These are phyloP conservation scores for Drosophila mulleri DNA, from an alignment of 2,888 invertebrate genomes.

Conservation along the genomic window DNA sequence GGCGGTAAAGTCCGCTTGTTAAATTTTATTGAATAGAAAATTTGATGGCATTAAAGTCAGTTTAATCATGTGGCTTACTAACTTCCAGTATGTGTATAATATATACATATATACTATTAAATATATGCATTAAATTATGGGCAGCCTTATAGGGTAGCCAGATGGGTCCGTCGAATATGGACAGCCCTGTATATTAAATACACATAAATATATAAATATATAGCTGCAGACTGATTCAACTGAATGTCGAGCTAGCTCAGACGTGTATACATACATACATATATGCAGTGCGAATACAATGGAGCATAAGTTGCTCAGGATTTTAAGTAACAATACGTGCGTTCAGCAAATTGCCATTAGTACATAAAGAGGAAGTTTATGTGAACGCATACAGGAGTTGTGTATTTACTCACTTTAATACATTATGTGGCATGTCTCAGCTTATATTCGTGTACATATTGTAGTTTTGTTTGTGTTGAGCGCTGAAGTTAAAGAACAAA, in stretches of 20 bases:
- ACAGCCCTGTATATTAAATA: too few relatives aligned
- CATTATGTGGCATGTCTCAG: conserved; percentile 14
- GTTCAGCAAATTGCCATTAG: conserved; percentile 51
- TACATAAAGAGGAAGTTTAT: conserved; percentile 61
- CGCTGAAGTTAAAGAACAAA: conserved; percentile 57
- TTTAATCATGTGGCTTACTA: too few relatives aligned
- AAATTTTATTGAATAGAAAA: too few relatives aligned
- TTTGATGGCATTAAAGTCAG: too few relatives aligned
- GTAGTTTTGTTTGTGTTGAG: conserved; percentile 29
- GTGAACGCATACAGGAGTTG: conserved; percentile 12
- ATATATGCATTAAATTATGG: too few relatives aligned
- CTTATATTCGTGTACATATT: conserved; percentile 9
- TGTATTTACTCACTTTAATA: conserved; percentile 4
- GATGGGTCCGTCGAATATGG: too few relatives aligned
- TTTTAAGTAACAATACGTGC: conserved; percentile 58
- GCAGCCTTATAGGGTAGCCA: too few relatives aligned
- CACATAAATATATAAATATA: neutral
- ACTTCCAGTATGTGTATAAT: too few relatives aligned
- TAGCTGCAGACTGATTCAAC: conserved; percentile 16
- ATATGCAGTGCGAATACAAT: neutral
- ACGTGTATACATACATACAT: too few relatives aligned
- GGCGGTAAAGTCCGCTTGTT: too few relatives aligned
- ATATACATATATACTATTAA: too few relatives aligned
- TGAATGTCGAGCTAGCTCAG: neutral
- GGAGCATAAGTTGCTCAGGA: conserved; percentile 41